Conservation (phyloP, 1,140 invertebrate genomes). For the Macrobrachium nipponense region DNA sequence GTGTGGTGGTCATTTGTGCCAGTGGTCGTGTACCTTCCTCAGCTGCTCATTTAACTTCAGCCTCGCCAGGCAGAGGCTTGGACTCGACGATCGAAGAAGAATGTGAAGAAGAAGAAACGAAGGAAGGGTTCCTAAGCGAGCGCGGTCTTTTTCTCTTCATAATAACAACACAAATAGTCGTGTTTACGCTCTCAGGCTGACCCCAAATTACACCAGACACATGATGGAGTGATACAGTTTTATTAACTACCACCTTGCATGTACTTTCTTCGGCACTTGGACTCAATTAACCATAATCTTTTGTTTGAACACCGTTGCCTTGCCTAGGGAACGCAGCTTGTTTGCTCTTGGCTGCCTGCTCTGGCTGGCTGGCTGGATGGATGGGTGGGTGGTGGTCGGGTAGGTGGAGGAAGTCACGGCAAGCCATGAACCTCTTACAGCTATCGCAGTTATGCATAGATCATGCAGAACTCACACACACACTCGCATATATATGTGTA, state of each 20-base stretch:
- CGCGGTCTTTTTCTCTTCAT: neutral
- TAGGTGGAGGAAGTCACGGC: neutral
- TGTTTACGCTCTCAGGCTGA: conserved; percentile 11
- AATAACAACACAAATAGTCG: no score
- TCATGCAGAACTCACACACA: neutral
- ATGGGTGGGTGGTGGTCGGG: neutral
- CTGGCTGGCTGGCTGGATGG: neutral
- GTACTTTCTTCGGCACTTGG: conserved; percentile 12
- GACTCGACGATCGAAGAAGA: neutral
- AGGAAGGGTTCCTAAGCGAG: no score
- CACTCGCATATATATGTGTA: neutral
- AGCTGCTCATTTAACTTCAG: conserved; percentile 23
- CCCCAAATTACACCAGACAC: conserved; percentile 23
- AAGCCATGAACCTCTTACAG: no score
- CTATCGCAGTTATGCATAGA: no score
- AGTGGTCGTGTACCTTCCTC: neutral
- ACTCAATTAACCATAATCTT: conserved; percentile 42
- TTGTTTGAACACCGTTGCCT: conserved; percentile 34
- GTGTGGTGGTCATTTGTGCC: neutral
- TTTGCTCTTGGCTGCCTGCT: neutral
- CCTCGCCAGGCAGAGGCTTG: neutral
- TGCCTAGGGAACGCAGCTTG: neutral
- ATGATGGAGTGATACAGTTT: conserved; percentile 38
- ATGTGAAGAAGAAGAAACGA: neutral
- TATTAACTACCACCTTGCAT: conserved; percentile 35